phyloP scores from a whole-genome alignment of 2,797 vertebrate species.

The Anas capensis region DNA sequence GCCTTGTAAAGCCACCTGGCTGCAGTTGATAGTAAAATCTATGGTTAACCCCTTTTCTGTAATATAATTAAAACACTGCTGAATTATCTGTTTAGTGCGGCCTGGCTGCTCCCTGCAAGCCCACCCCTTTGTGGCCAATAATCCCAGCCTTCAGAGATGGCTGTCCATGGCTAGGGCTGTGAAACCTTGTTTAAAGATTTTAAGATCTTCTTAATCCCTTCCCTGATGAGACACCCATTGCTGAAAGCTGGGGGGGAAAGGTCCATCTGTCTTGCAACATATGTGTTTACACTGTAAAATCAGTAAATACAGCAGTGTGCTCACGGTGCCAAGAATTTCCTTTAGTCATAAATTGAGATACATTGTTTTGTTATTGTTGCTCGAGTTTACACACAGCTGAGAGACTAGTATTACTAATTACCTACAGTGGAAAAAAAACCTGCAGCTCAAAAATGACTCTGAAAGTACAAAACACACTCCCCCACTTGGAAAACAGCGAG shows the following conservation, averaged over 20 bases:
- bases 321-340: conserved; percentile 75
- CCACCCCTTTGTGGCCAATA: conserved; percentile 38
- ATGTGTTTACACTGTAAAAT: conserved; percentile 81
- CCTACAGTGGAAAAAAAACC: background rate
- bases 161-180: conserved; percentile 47
- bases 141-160: conserved; percentile 49
- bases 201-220: conserved; percentile 81
- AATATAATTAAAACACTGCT: conserved; percentile 60
- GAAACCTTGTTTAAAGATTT: conserved; percentile 82
- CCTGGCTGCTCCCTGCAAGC: background rate
- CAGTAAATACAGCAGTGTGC: conserved; percentile 80
- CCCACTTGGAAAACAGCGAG: background rate
- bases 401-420: background rate
- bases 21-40: conserved; percentile 61
- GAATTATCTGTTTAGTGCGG: conserved; percentile 1
- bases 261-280: conserved; percentile 85
- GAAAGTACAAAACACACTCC: background rate
- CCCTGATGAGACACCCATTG: conserved; percentile 81
- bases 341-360: conserved; percentile 76
- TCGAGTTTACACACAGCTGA: conserved; percentile 15
- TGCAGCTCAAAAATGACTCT: background rate
- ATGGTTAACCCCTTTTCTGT: conserved; percentile 51
- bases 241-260: conserved; percentile 81
- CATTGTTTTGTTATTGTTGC: conserved; percentile 71
- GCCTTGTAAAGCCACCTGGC: conserved; percentile 57